Base-by-base conservation (phyloP, 2,113 vertebrate species). In the Turnix velox region DNA sequence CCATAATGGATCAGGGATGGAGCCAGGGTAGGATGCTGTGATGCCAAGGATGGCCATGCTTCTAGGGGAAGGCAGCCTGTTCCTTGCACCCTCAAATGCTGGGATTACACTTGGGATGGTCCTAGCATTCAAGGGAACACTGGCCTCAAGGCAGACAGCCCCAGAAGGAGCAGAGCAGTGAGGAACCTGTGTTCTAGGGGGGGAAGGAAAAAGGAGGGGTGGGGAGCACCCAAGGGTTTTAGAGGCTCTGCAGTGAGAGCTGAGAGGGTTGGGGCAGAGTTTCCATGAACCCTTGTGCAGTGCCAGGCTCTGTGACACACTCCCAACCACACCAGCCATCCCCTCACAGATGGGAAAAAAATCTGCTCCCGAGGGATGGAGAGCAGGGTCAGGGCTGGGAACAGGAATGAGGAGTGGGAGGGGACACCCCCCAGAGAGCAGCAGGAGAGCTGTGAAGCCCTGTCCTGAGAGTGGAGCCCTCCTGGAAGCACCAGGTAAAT, bases 291-390 rank as follows among this genome's bases (percentile, higher is more conserved):
- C 58, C 45, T 18, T 1, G 2, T 1, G 7, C 4, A 3, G 14
- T 5, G 6, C 72, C 25, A 1, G 1, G 49, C 22, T 42, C 42
- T 7, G 0, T 0, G 3, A 12, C 3, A 8, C 4, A 2, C 37
- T 57, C 19, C 35, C 46, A 49, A 59, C 39, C 51, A n/a, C 3
- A 3, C 63, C n/a, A 43, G 25, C 31, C 31, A 12, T n/a, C 18
- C 35, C 23, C 31, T 80, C 43, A 75, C 0, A 2, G 40, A 15
- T 1, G 9, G 46, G 42, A 30, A 49, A 61, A 52, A 61, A 61
- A 40, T 28, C 39, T 0, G 0, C 73, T 82, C 48, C 30, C 6
- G 67, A 3, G 66, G 65, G 80, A 62, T 6, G 33, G 76, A 9
- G 35, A 33, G 33, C 35, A 46, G 42, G 27, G 46, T 19, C 27